Percentiles rank a stretch among this genome's conserved stretches.
Conservation (phyloP, 1,140 invertebrate species). For the Littorina saxatilis region DNA sequence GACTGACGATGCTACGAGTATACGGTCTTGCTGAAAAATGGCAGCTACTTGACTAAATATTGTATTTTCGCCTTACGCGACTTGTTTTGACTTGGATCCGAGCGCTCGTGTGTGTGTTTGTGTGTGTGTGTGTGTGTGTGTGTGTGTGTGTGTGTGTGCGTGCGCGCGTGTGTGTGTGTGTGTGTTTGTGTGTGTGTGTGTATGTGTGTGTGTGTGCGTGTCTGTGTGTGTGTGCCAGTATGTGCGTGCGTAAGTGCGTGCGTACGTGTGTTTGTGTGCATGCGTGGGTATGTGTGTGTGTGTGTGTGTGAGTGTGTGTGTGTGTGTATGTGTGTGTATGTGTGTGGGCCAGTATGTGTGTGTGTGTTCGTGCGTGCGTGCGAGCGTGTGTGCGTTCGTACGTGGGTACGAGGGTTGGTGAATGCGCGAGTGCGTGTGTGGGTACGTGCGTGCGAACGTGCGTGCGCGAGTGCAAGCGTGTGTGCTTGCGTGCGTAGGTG, state of each 20-base stretch:
- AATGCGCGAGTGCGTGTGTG: background rate
- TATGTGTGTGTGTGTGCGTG: too few species aligned
- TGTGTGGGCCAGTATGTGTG: slow-evolving; percentile 20
- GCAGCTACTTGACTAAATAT: too few species aligned
- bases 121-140: slow-evolving; percentile 13
- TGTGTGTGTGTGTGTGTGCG: slow-evolving; percentile 13
- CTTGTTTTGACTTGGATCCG: too few species aligned
- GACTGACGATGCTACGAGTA: too few species aligned
- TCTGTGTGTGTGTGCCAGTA: background rate
- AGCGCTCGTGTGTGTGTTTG: background rate
- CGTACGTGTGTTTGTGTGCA: background rate
- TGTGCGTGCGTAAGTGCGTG: background rate
- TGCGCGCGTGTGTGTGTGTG: slow-evolving; percentile 4
- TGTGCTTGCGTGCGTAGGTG: background rate
- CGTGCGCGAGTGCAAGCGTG: background rate
- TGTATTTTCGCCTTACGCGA: too few species aligned
- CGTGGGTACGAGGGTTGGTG: slow-evolving; percentile 3
- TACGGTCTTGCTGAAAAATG: too few species aligned
- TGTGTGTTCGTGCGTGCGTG: background rate
- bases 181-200: slow-evolving; percentile 9
- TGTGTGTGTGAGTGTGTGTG: slow-evolving; percentile 18
- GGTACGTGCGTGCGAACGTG: background rate
- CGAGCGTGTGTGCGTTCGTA: background rate
- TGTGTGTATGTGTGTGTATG: slow-evolving; percentile 28
- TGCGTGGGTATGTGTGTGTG: background rate